A percentile compares a stretch with the other conserved stretches of the same genome.
phyloP scores from a whole-genome alignment of 2,113 vertebrate genomes.

The Lynx canadensis region DNA sequence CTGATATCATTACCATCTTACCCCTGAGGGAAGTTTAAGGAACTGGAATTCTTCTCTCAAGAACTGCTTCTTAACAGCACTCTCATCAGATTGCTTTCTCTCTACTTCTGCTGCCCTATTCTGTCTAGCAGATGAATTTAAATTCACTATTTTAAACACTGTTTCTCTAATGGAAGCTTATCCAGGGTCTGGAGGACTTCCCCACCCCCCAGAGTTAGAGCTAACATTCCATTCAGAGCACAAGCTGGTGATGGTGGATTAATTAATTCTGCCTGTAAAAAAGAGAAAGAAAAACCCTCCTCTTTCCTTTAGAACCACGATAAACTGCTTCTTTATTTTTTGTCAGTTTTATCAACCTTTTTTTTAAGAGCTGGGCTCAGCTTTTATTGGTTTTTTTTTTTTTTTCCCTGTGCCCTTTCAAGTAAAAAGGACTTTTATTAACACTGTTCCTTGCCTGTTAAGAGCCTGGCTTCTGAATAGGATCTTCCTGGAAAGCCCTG shows the following conservation, averaged over 20 bases:
- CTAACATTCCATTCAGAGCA: slow-evolving; percentile 67
- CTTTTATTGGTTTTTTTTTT: slow-evolving; percentile 64
- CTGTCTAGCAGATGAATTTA: slow-evolving; percentile 30
- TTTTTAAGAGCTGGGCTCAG: slow-evolving; percentile 56
- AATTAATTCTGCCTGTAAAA: slow-evolving; percentile 79
- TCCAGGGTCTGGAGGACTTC: slow-evolving; percentile 60
- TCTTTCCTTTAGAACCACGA: slow-evolving; percentile 72
- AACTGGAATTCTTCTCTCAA: background rate
- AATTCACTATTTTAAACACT: slow-evolving; percentile 69
- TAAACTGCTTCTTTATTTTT: slow-evolving; percentile 77
- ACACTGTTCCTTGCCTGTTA: slow-evolving; percentile 29
- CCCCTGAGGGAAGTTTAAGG: background rate
- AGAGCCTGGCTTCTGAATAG: slow-evolving; percentile 42
- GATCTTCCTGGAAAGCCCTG: slow-evolving; percentile 40
- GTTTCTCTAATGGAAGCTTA: slow-evolving; percentile 69
- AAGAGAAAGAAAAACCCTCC: slow-evolving; percentile 32
- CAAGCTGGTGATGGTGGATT: slow-evolving; percentile 51
- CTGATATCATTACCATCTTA: background rate
- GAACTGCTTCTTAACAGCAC: background rate
- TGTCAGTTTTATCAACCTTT: slow-evolving; percentile 69
- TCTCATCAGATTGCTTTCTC: background rate
- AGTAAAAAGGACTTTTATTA: slow-evolving; percentile 62
- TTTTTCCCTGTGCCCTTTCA: slow-evolving; percentile 55
- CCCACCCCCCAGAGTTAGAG: slow-evolving; percentile 59
- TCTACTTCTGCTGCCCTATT: slow-evolving; percentile 53